Base-by-base conservation (phyloP, 1,140 invertebrate species). In the Sycophaga agraensis region DNA sequence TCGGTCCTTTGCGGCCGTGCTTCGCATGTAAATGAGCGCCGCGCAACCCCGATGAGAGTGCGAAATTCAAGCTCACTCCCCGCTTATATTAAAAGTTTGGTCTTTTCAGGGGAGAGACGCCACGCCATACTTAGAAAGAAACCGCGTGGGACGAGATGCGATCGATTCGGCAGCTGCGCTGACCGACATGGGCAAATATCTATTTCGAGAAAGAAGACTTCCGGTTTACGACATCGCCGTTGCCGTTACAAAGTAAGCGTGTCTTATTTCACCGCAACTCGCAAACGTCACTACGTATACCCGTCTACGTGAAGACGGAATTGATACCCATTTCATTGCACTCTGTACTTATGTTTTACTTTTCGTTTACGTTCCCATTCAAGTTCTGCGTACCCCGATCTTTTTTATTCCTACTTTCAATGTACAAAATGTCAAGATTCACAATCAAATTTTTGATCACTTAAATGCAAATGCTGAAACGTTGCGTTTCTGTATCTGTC, bases 141-240 rank as follows among this genome's bases (percentile, higher is more conserved):
- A 97, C 82, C 86, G 94, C 57, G 92, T 96, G 22, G 93, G 93
- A 60, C 84, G 92, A 42, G 94, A 97, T 79, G 94, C 94, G 26
- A 94, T 97, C 34, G 94, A 97, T 77, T 95, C 93, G 6, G 94
- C 94, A 21, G 93, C 93, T 43, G 94, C 94, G 42, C 83, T 96
- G 35, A 96, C 94, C 50, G 94, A 96, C 80, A 94, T 97, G 92
- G 94, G 94, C 74, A 96, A 96, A 86, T 97, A 97, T 85, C 84
- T 97, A 70, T 97, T 96, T 85, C 87, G 93, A 75, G 94, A 97
- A 82, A 85, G 94, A 74, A 83, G 94, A 75, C 84, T 97, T 73
- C 94, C 94, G 50, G 94, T 96, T 45, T 97, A 96, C 80, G 94
- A 97, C 74, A 94, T 97, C 62, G 94, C 94, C 24, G 93, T 97